Evolutionary conservation across 1,140 invertebrate species (phyloP).

Genomic region (Nixonia krombeini): DNA sequence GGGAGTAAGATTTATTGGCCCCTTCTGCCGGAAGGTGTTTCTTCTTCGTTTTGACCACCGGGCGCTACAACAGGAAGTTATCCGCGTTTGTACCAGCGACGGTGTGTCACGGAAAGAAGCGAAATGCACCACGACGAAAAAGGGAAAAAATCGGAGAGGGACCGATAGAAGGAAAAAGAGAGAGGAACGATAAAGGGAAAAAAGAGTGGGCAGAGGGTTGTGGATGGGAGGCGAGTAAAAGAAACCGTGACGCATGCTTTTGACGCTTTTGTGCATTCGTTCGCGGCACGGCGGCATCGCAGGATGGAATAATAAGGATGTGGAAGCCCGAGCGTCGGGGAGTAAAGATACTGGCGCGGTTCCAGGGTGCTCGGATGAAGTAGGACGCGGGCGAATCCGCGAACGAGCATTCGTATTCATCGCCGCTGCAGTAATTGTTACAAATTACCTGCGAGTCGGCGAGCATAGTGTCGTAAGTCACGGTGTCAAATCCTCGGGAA

Average conservation of each 20-base stretch:
- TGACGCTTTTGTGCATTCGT: slow-evolving; percentile 8
- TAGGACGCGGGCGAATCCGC: neutral
- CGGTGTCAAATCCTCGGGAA: slow-evolving; percentile 8
- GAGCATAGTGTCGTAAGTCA: slow-evolving; percentile 11
- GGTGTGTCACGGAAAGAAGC: neutral
- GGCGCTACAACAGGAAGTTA: neutral
- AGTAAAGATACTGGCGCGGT: slow-evolving; percentile 1
- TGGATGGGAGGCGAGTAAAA: no score
- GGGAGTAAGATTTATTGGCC: neutral
- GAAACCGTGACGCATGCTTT: slow-evolving; percentile 1
- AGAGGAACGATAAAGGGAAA: neutral
- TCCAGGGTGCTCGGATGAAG: slow-evolving; percentile 10
- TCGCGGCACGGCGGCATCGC: no score
- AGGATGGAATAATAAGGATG: slow-evolving; percentile 1
- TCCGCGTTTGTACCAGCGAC: slow-evolving; percentile 1
- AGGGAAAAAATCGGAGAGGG: no score
- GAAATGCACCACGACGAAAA: no score
- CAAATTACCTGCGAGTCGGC: slow-evolving; percentile 21
- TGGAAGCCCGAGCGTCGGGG: no score
- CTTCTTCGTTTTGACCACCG: neutral
- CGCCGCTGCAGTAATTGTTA: slow-evolving; percentile 29
- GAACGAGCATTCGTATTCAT: slow-evolving; percentile 18
- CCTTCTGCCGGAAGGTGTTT: neutral
- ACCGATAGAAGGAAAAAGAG: neutral
- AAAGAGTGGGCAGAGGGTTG: no score